Conservation (phyloP, 2,113 vertebrate species). For the Eurystomus gularis region DNA sequence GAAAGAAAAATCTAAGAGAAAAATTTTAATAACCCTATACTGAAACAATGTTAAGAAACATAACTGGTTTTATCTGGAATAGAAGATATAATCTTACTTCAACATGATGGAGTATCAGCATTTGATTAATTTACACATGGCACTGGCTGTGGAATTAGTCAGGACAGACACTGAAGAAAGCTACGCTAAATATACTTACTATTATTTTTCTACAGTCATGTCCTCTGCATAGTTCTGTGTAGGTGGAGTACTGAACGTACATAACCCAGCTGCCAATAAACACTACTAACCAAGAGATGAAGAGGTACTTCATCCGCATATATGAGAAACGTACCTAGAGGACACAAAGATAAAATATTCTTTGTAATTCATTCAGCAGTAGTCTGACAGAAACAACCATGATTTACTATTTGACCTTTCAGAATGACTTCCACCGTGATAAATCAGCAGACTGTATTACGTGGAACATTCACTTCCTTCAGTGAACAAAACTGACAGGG, state of each 20-base stretch:
- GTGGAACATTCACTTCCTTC: background rate
- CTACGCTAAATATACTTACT: conserved; percentile 79
- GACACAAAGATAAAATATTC: conserved; percentile 26
- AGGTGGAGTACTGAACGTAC: conserved; percentile 93
- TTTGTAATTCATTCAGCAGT: conserved; percentile 9
- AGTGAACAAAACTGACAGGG: background rate
- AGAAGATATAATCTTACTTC: background rate
- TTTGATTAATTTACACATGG: background rate
- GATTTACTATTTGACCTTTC: background rate
- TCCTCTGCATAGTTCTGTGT: conserved; percentile 95
- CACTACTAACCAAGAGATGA: conserved; percentile 94
- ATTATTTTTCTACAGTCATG: conserved; percentile 94
- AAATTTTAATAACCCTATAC: background rate
- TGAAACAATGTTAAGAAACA: background rate
- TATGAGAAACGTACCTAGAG: conserved; percentile 89
- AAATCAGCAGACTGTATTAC: background rate
- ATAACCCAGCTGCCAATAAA: conserved; percentile 96
- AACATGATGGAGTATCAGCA: background rate
- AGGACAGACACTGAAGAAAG: background rate
- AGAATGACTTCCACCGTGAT: background rate
- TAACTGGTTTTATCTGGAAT: background rate
- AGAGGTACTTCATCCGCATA: conserved; percentile 92
- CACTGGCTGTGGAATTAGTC: background rate
- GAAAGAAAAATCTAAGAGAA: background rate
- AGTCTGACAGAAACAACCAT: background rate